Evolutionary conservation across 2,888 invertebrate genomes (phyloP).

Genomic region (Metacarcinus magister): DNA sequence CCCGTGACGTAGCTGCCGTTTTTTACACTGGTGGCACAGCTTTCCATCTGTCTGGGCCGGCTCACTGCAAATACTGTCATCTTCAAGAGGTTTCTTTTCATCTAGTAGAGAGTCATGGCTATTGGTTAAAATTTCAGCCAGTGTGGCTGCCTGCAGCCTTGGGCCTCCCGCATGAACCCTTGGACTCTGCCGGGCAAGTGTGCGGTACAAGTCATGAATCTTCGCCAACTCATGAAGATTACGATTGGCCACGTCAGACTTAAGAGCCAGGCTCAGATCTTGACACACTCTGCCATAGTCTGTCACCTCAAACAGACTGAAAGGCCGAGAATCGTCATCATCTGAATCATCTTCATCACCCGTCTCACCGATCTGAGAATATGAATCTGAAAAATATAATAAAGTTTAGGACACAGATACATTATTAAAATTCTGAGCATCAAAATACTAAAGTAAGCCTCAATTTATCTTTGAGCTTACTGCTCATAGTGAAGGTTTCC

Average conservation of each 20-base stretch:
- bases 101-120: conserved; percentile 80
- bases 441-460: neutral
- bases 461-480: neutral
- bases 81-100: conserved; percentile 76
- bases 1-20: conserved; percentile 72
- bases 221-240: conserved; percentile 88
- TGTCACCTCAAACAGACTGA: conserved; percentile 83
- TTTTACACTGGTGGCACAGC: conserved; percentile 74
- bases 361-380: conserved; percentile 84
- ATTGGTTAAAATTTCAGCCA: conserved; percentile 76
- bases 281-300: conserved; percentile 83
- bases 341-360: conserved; percentile 81
- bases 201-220: conserved; percentile 92
- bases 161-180: conserved; percentile 68
- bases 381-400: conserved; percentile 85
- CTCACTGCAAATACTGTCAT: conserved; percentile 81
- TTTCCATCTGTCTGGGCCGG: conserved; percentile 72
- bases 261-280: conserved; percentile 83
- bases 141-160: conserved; percentile 76
- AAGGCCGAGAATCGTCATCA: conserved; percentile 82
- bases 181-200: conserved; percentile 79
- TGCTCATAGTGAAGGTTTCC: neutral
- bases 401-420: neutral
- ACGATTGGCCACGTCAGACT: conserved; percentile 75
- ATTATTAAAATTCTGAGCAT: neutral